A percentile compares a stretch with the other conserved stretches of the same genome.
phyloP scores from a whole-genome alignment of 2,797 vertebrate species.

The Argyrosomus regius region DNA sequence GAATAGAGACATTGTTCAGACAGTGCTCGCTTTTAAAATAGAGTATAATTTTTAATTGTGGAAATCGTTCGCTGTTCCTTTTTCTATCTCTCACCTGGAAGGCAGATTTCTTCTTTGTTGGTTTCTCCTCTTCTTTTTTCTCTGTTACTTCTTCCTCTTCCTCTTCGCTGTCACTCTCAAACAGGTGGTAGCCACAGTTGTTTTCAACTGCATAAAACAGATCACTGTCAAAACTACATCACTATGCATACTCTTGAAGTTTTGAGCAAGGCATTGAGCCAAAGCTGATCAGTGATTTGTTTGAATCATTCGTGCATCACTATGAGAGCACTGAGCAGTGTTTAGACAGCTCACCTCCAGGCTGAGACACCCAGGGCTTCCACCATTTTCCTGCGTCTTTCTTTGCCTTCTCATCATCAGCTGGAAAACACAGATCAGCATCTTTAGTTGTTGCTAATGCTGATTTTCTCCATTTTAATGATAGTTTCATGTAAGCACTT shows the following conservation, averaged over 20 bases:
- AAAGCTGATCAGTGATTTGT: not conserved
- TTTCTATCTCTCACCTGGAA: conserved; percentile 81
- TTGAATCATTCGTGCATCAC: not conserved
- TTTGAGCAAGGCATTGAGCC: not conserved
- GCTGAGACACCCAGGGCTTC: conserved; percentile 82
- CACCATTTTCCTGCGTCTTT: conserved; percentile 75
- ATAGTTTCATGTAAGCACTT: not conserved
- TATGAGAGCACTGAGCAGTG: not conserved
- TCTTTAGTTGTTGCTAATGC: not conserved
- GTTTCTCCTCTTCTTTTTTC: conserved; percentile 73
- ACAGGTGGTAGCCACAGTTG: conserved; percentile 81
- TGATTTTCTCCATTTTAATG: not conserved
- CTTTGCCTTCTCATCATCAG: conserved; percentile 69
- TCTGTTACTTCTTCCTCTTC: conserved; percentile 79
- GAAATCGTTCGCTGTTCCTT: not conserved
- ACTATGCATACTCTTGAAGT: not conserved
- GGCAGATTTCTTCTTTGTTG: conserved; percentile 83
- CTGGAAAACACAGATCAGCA: conserved; percentile 56
- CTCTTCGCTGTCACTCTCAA: conserved; percentile 85
- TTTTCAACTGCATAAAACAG: conserved; percentile 74
- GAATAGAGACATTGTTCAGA: not conserved
- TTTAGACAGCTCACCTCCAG: conserved; percentile 71
- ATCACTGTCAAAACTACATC: conserved; percentile 19
- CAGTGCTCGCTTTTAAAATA: too few species aligned
- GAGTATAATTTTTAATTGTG: not conserved